phyloP scores from a whole-genome alignment of 1,140 invertebrate genomes.

The Semibalanus balanoides region DNA sequence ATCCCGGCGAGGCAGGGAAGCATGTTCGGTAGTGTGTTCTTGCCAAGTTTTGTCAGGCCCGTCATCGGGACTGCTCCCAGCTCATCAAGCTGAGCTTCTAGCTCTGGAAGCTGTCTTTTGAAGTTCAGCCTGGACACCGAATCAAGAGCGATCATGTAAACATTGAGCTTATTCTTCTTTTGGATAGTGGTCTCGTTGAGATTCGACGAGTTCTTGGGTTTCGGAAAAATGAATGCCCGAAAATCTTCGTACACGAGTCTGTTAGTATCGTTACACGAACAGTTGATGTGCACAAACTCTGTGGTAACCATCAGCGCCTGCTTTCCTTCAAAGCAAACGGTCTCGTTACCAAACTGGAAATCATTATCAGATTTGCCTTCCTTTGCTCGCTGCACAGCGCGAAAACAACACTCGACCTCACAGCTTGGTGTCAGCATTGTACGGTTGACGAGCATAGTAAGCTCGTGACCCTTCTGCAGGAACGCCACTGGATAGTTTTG shows the following conservation, averaged over 20 bases:
- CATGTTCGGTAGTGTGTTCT: conserved; percentile 35
- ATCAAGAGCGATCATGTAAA: conserved; percentile 40
- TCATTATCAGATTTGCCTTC: not conserved
- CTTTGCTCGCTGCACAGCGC: not conserved
- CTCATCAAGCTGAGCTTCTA: conserved; percentile 31
- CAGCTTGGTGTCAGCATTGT: not conserved
- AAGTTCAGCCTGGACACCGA: conserved; percentile 43
- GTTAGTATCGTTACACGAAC: not conserved
- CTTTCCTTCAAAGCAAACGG: not conserved
- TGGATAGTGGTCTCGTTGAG: not conserved
- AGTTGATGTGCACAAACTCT: not conserved
- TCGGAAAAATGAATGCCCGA: not conserved
- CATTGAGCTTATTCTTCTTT: conserved; percentile 10
- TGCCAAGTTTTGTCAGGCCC: conserved; percentile 33
- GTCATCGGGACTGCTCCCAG: conserved; percentile 28
- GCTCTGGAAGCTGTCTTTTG: conserved; percentile 38
- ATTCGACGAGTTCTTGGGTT: not conserved
- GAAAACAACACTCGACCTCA: not conserved
- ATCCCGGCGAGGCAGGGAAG: conserved; percentile 29
- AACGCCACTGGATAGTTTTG: not conserved
- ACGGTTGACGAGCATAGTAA: not conserved
- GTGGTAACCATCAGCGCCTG: not conserved
- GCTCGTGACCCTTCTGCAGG: not conserved
- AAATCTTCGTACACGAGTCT: not conserved
- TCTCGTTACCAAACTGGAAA: not conserved